Evolutionary conservation across 2,888 invertebrate species (phyloP), one percentile per base, ranked within the genome.

Genomic region (Hedya salicella): DNA sequence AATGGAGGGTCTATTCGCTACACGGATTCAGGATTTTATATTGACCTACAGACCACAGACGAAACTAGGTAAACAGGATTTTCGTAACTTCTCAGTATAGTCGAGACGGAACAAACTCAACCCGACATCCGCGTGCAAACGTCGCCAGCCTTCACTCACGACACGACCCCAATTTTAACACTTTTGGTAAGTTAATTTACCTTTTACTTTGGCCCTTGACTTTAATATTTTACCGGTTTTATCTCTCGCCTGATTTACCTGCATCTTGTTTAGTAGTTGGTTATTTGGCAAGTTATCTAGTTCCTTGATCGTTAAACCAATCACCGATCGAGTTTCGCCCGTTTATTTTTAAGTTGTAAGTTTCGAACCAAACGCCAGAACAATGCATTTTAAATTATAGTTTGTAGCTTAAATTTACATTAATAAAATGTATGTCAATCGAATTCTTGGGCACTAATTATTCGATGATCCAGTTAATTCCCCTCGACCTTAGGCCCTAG

Each of bases 191-290:
- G 25, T 48, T 59, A 32, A 21, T 13, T 42, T 48, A 48, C 59
- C 65, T 65, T 36, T 65, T 65, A 65, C 65, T 65, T 59, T 59
- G 13, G 46, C 59, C 59, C 65, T 65, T 53, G 46, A 65, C 42
- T 53, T 36, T 53, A 62, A 44, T 17, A 57, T n/a, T 44, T 30
- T 44, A 16, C 53, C 25, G 32, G 52, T 53, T 52, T 40, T n/a
- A 62, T 53, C 21, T 59, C 44, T 25, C 14, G 13, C 16, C 13
- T 13, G 9, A 17, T 39, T 56, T 30, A 30, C 42, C 11, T 6
- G 40, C 42, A 44, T 13, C 39, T 53, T 21, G 53, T 14, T 40
- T 14, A 14, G 54, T 8, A 14, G 25, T 25, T 14, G 6, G 16
- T 32, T 44, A 44, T 17, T 8, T 9, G 16, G 1, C 14, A 42